Base-by-base conservation (phyloP, 2,888 invertebrate species). In the Adelognathus sp. region DNA sequence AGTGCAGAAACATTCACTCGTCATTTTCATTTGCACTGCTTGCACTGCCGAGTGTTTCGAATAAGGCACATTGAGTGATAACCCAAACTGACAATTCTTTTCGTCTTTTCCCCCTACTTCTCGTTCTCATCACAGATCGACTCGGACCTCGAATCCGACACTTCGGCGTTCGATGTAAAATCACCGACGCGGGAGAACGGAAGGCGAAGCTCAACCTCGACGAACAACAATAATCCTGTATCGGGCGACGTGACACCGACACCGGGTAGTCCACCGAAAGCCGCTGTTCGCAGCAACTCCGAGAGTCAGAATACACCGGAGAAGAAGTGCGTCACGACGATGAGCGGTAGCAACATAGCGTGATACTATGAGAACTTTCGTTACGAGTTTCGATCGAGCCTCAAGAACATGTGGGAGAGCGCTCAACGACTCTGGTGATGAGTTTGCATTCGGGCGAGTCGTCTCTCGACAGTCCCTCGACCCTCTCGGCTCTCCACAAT, bases 111-210 rank as follows among this genome's bases (percentile, higher is more conserved):
- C 2, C 36, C 0, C n/a, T 36, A 70, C 72, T 39, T 78, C 46
- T 21, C 11, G 36, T 29, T 36, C 9, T 31, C 64, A 29, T 90
- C 92, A 16, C 92, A 94, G 92, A 92, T 94, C 83, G 94, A 94
- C 86, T 93, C 93, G 75, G 94, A 94, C 88, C 91, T 94, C 78
- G 94, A 94, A 83, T 93, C 94, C 85, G 94, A 94, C 84, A 93
- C 93, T 76, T 93, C 93, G 80, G 93, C 93, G n/a, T 94, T 94
- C 86, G 94, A 94, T 84, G 93, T 93, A 7, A 92, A 94, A 80
- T 93, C 93, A 41, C 92, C 93, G 41, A 91, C 92, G 7, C 88
- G 92, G n/a, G 93, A 93, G 54, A 91, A 90, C 76, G 90, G 90
- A 2, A 85, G 91, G 36, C 87, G 92, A 46, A 90, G 93, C 72